Base-by-base conservation (phyloP, 2,113 vertebrate species). In the Progne subis region DNA sequence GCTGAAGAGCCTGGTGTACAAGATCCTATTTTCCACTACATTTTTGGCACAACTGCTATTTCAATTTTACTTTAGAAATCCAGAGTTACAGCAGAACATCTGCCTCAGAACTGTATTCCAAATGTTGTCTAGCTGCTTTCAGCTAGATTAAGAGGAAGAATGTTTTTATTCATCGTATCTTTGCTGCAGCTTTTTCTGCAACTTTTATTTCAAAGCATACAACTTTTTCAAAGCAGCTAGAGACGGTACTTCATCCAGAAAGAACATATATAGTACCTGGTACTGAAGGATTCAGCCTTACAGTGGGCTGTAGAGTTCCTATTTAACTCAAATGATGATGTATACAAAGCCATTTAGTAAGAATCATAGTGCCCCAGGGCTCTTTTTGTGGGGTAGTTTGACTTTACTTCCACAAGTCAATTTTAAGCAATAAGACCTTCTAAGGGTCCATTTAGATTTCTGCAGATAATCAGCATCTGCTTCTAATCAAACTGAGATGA, bases 401-500 rank as follows among this genome's bases (percentile, higher is more conserved):
- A 68, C 94, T 95, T 94, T 11, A 83, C 63, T 82, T 91, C 94
- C 82, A 95, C 78, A 92, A 95, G 88, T 89, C 93, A 93, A 91
- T 91, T 96, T 96, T 94, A 90, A 97, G 85, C 93, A 95, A 83
- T 63, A 95, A 97, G 95, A 95, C 76, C 86, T 97, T 84, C 61
- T 64, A 94, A 96, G 78, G 50, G 83, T 97, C 96, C 78, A 76
- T 94, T 97, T 96, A 96, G 79, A 96, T 77, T 91, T 96, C 82
- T 94, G 78, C 74, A 94, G 80, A 97, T 93, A 97, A 98, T 96
- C 92, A 96, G 77, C 94, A 97, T 92, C 95, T 97, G 95, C 81
- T 92, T 95, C 94, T 95, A 96, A 98, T 97, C 96, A 98, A 97
- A 97, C 56, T 18, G 24, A 96, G 82, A 96, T 96, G 92, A 98